Evolutionary conservation across 2,797 vertebrate species (phyloP).

Genomic region (Premnoplex brunnescens): DNA sequence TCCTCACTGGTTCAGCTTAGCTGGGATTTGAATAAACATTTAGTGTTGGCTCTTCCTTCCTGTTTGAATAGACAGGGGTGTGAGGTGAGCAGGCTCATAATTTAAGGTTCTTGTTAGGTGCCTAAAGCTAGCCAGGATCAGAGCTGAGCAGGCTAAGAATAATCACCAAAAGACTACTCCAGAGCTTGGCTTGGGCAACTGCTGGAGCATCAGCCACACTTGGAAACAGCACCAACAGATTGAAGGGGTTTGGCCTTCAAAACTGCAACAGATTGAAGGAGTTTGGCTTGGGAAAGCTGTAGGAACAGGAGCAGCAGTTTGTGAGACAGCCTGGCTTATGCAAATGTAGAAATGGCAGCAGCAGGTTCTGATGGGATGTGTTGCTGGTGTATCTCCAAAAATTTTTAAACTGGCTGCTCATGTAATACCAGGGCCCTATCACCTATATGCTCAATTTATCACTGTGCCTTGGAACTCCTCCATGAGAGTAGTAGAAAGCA

Average conservation of each 20-base stretch:
- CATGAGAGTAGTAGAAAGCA: constrained; percentile 64
- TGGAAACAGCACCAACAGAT: constrained; percentile 59
- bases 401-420: constrained; percentile 64
- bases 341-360: constrained; percentile 61
- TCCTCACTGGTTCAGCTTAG: neutral
- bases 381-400: constrained; percentile 67
- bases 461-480: constrained; percentile 59
- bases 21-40: neutral
- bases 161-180: constrained; percentile 10
- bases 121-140: neutral
- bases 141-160: constrained; percentile 44
- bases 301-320: constrained; percentile 64
- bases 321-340: constrained; percentile 61
- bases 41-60: neutral
- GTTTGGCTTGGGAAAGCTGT: constrained; percentile 64
- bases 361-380: constrained; percentile 56
- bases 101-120: neutral
- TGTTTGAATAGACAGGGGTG: neutral
- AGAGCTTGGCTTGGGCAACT: constrained; percentile 52
- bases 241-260: constrained; percentile 67
- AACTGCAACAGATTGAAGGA: constrained; percentile 69
- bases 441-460: constrained; percentile 74
- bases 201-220: constrained; percentile 60
- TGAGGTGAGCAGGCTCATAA: neutral
- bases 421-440: constrained; percentile 64